phyloP scores from a whole-genome alignment of 2,113 vertebrate species.

The Epinephelus fuscoguttatus region DNA sequence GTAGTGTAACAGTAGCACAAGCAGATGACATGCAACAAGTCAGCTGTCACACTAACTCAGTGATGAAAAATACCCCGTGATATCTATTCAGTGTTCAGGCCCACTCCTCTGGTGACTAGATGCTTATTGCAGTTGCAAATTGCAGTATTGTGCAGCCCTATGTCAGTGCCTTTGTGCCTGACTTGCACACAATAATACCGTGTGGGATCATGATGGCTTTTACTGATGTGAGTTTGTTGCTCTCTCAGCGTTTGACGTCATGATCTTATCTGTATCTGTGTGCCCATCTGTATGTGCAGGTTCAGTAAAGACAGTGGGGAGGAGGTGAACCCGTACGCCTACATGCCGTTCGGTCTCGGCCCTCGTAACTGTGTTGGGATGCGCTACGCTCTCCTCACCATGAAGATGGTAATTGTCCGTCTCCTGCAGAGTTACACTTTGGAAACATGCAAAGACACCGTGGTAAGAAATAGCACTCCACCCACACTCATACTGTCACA shows the following conservation, averaged over 20 bases:
- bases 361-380: constrained; percentile 80
- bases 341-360: constrained; percentile 74
- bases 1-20: neutral
- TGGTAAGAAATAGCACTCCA: constrained; percentile 25
- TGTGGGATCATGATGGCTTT: neutral
- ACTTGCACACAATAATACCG: neutral
- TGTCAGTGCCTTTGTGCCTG: neutral
- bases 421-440: constrained; percentile 72
- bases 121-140: too few relatives aligned
- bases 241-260: too few relatives aligned
- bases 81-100: too few relatives aligned
- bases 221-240: neutral
- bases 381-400: constrained; percentile 70
- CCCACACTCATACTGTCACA: neutral
- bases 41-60: neutral
- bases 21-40: neutral
- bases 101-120: too few relatives aligned
- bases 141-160: neutral
- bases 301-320: constrained; percentile 65
- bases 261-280: neutral
- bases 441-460: constrained; percentile 70
- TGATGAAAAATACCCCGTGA: too few relatives aligned
- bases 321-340: constrained; percentile 67
- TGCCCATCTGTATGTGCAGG: constrained; percentile 42
- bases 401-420: constrained; percentile 69